Evolutionary conservation across 1,140 invertebrate genomes (phyloP).

Genomic region (Aporrectodea caliginosa): DNA sequence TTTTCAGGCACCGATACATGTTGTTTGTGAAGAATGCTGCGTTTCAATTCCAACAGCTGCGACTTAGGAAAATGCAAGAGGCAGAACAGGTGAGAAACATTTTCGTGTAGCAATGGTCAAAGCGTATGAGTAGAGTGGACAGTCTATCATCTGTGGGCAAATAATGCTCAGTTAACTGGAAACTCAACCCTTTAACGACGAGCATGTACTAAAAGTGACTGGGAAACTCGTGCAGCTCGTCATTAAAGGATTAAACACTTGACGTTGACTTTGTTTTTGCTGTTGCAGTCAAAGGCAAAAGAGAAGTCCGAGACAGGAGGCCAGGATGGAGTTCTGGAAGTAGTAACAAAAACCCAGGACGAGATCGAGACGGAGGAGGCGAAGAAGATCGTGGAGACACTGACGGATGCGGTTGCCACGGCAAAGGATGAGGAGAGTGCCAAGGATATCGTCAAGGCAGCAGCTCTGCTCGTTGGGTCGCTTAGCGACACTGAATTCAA

Average conservation of each 20-base stretch:
- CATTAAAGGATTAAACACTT: too few relatives aligned
- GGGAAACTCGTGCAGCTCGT: too few relatives aligned
- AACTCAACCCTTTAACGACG: too few relatives aligned
- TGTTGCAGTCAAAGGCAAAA: conserved; percentile 3
- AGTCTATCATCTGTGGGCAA: too few relatives aligned
- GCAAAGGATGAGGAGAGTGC: conserved; percentile 74
- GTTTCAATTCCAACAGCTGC: conserved; percentile 84
- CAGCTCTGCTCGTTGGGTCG: conserved; percentile 83
- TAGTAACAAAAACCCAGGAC: neutral
- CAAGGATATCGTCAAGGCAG: conserved; percentile 81
- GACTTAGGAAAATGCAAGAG: conserved; percentile 58
- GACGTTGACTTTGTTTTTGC: conserved; percentile 13
- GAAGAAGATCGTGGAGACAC: conserved; percentile 58
- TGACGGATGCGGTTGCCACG: conserved; percentile 9
- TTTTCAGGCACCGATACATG: conserved; percentile 72
- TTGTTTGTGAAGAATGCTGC: conserved; percentile 94
- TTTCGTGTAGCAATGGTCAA: too few relatives aligned
- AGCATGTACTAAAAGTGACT: too few relatives aligned
- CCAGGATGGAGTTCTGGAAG: neutral
- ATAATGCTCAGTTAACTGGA: too few relatives aligned
- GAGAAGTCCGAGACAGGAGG: conserved; percentile 9
- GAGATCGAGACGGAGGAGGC: conserved; percentile 69
- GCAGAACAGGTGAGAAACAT: conserved; percentile 12
- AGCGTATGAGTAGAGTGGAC: too few relatives aligned
- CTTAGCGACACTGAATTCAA: conserved; percentile 83